A percentile compares a stretch with the other conserved stretches of the same genome.
These are phyloP conservation scores for Netelia melanura DNA, from an alignment of 2,888 invertebrate species.

Conservation along the genomic window DNA sequence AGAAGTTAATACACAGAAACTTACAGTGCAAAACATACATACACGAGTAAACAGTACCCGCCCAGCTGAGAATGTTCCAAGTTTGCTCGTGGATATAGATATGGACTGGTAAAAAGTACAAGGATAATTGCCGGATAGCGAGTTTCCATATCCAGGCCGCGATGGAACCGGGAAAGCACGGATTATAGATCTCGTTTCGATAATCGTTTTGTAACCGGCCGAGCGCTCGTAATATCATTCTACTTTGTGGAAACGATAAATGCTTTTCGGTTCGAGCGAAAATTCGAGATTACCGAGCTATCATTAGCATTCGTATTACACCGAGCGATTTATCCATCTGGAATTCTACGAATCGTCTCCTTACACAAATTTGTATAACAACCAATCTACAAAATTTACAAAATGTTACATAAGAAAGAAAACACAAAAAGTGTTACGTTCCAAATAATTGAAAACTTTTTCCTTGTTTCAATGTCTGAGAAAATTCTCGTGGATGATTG, in stretches of 20 bases:
- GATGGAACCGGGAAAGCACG: conserved; percentile 44
- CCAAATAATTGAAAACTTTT: too few relatives aligned
- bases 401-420: too few relatives aligned
- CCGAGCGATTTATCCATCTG: neutral
- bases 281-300: neutral
- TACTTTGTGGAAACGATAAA: neutral
- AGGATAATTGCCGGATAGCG: conserved; percentile 65
- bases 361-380: too few relatives aligned
- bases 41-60: conserved; percentile 34
- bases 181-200: conserved; percentile 63
- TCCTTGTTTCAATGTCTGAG: too few relatives aligned
- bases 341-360: too few relatives aligned
- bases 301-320: neutral
- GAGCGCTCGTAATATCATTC: neutral
- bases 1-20: neutral
- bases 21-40: conserved; percentile 12
- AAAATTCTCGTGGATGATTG: too few relatives aligned
- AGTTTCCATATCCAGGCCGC: conserved; percentile 69
- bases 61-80: conserved; percentile 17
- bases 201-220: conserved; percentile 53
- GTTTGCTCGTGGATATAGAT: conserved; percentile 8
- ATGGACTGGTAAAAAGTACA: conserved; percentile 21
- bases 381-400: too few relatives aligned
- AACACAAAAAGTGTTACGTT: too few relatives aligned
- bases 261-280: neutral